Conservation (phyloP, 2,797 vertebrate species). For the Acropternis orthonyx region DNA sequence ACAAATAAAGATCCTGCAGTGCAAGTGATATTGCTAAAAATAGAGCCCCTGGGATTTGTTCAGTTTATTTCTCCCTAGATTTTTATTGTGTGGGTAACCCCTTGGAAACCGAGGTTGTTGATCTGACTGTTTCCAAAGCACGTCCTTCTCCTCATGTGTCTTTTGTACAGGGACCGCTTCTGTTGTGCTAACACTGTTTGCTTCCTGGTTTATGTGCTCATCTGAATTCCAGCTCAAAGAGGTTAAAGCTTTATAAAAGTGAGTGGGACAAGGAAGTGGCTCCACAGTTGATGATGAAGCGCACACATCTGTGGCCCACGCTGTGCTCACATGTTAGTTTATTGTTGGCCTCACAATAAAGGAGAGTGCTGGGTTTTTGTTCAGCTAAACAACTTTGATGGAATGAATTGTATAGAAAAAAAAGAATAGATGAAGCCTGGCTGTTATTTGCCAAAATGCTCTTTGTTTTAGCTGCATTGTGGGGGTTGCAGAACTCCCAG, state of each 20-base stretch:
- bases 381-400: slow-evolving; percentile 36
- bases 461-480: slow-evolving; percentile 37
- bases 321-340: slow-evolving; percentile 43
- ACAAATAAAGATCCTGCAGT: not conserved
- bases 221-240: slow-evolving; percentile 37
- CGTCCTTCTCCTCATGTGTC: rapidly evolving
- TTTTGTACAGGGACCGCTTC: not conserved
- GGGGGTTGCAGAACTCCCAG: slow-evolving; percentile 23
- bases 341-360: slow-evolving; percentile 59
- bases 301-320: slow-evolving; percentile 27
- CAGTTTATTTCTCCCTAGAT: not conserved
- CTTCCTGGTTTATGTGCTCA: slow-evolving; percentile 38
- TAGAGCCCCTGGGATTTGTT: not conserved
- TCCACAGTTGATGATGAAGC: not conserved
- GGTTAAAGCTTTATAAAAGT: slow-evolving; percentile 8
- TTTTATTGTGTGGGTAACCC: not conserved
- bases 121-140: slow-evolving; percentile 43
- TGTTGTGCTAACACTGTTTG: slow-evolving; percentile 34
- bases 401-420: slow-evolving; percentile 39
- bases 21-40: slow-evolving; percentile 5
- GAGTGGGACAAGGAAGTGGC: not conserved
- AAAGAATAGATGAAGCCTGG: slow-evolving; percentile 40
- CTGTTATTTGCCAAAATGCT: slow-evolving; percentile 47
- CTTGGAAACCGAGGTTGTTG: slow-evolving; percentile 17
- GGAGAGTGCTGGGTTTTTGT: slow-evolving; percentile 26